phyloP scores from a whole-genome alignment of 2,797 vertebrate genomes.

The Gallirallus australis region DNA sequence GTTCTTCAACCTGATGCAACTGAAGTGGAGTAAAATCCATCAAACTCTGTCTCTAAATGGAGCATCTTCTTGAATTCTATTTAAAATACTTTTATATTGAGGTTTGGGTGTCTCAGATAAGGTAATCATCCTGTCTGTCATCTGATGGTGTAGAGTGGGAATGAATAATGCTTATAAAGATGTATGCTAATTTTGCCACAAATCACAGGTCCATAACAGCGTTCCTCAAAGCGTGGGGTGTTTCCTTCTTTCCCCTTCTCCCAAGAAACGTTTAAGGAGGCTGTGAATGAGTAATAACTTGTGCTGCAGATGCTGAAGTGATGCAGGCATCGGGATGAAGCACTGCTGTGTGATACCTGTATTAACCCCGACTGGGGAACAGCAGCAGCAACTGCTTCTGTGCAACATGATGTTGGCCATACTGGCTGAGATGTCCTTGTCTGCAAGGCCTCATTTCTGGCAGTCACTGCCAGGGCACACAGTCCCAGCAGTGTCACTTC shows the following conservation, averaged over 20 bases:
- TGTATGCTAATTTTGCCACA: background rate
- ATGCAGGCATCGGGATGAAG: background rate
- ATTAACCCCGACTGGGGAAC: accelerated
- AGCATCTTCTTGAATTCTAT: background rate
- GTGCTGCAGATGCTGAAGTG: background rate
- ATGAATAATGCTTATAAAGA: background rate
- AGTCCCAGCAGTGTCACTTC: background rate
- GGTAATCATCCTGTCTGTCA: accelerated
- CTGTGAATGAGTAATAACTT: background rate
- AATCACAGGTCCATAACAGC: background rate
- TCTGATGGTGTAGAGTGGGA: background rate
- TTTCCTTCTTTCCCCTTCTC: background rate
- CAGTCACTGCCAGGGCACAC: too few species aligned
- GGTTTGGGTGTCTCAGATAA: background rate
- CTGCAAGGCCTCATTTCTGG: background rate
- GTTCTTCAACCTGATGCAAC: background rate
- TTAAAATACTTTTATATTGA: background rate
- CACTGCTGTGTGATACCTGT: accelerated
- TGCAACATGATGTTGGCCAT: background rate
- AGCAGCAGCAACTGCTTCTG: background rate
- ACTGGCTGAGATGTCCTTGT: background rate
- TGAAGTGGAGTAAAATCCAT: background rate
- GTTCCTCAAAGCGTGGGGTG: background rate
- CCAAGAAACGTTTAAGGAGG: background rate
- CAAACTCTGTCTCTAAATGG: background rate